Evolutionary conservation across 2,888 invertebrate genomes (phyloP), one percentile per base, ranked within the genome.

Genomic region (Ecdyonurus torrentis): DNA sequence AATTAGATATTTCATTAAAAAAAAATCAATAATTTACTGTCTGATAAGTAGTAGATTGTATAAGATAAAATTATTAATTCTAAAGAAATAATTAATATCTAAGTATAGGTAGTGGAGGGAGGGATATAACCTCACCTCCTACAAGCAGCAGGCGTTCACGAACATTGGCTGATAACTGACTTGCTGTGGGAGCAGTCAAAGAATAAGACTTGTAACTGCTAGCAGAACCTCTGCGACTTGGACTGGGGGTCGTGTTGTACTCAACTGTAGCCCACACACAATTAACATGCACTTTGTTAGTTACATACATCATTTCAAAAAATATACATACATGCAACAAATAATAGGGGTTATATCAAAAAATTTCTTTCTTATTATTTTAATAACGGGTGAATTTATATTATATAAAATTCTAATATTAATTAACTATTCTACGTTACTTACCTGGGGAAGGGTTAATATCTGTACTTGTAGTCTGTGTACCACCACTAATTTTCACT

Each of bases 401-500:
- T n/a, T n/a, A 18, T 50, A 50, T 50, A 50, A 50, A 50, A 50
- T n/a, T n/a, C n/a, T n/a, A n/a, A n/a, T n/a, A n/a, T n/a, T n/a
- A n/a, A n/a, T n/a, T n/a, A n/a, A n/a, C n/a, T n/a, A n/a, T n/a
- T n/a, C n/a, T n/a, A n/a, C n/a, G n/a, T n/a, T n/a, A 50, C 55
- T 20, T 22, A 55, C 55, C 55, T 5, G n/a, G n/a, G 10, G 22
- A 22, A 18, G 55, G 55, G 22, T 85, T 85, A 52, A 86, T 77
- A 70, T 89, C 89, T 69, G 86, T 86, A 50, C 86, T 87, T 70
- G 89, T 86, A 3, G 92, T 92, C 74, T 93, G 92, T 0, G 92
- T 91, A 25, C 92, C 92, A 18, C 91, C 91, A 3, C 91, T 90
- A 24, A 91, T 89, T 78, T 92, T 92, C 37, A 91, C 76, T 74